These are phyloP conservation scores for Lepus timidus DNA, from an alignment of 2,113 vertebrate species.

Conservation along the genomic window DNA sequence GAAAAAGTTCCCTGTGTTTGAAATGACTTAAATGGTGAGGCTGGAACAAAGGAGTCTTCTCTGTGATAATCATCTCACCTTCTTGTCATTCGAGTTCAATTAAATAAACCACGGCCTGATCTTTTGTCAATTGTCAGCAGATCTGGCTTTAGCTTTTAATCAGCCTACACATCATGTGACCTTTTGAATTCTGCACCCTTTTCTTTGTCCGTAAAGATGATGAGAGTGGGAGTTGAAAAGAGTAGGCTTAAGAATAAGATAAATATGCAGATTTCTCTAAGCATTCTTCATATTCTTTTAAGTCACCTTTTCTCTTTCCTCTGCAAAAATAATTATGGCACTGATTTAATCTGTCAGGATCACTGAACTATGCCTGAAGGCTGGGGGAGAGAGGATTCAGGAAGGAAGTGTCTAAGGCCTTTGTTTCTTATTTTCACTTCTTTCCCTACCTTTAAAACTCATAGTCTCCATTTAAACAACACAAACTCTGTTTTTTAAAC, in stretches of 20 bases:
- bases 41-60: conserved; percentile 43
- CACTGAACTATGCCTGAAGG: background rate
- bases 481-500: conserved; percentile 8
- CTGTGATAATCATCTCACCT: conserved; percentile 43
- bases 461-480: conserved; percentile 53
- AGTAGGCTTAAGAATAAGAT: conserved; percentile 35
- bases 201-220: conserved; percentile 61
- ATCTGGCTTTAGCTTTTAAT: conserved; percentile 70
- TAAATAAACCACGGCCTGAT: conserved; percentile 68
- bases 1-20: conserved; percentile 59
- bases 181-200: conserved; percentile 67
- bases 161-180: conserved; percentile 54
- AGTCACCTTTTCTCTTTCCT: conserved; percentile 55
- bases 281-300: background rate
- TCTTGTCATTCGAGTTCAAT: conserved; percentile 73
- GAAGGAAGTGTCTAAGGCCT: background rate
- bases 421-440: background rate
- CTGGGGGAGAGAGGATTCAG: conserved; percentile 1
- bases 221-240: conserved; percentile 50
- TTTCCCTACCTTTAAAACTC: conserved; percentile 40
- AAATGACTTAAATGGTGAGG: conserved; percentile 41
- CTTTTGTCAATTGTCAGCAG: conserved; percentile 70
- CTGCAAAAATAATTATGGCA: background rate
- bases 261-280: conserved; percentile 45
- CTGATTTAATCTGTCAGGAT: conserved; percentile 56